These are phyloP conservation scores for Heliopora coerulea DNA, from an alignment of 92 coral and sea anemone species.

Conservation along the genomic window DNA sequence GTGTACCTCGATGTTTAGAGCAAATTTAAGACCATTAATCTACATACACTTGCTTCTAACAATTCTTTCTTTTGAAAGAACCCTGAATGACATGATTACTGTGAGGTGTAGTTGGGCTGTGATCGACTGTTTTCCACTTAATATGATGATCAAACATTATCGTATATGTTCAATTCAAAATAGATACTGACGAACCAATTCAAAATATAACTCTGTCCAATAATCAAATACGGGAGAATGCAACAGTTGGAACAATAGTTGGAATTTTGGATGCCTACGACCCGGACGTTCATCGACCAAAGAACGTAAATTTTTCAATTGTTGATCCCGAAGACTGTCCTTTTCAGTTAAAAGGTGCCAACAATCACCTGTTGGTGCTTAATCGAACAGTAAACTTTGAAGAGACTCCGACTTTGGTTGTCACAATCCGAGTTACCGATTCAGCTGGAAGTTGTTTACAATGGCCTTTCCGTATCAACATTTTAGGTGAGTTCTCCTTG, in stretches of 20 bases:
- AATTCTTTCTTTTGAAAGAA: no score
- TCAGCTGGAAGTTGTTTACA: slow-evolving; percentile 59
- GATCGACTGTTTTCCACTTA: no score
- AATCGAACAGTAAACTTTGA: slow-evolving; percentile 73
- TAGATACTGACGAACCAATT: slow-evolving; percentile 86
- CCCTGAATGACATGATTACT: no score
- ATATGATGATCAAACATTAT: no score
- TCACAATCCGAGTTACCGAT: slow-evolving; percentile 69
- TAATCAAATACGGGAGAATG: slow-evolving; percentile 64
- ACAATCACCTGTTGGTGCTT: slow-evolving; percentile 49
- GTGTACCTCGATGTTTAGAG: no score
- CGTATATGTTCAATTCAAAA: neutral
- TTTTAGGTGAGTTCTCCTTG: slow-evolving; percentile 60
- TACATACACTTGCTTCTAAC: no score
- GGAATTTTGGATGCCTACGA: slow-evolving; percentile 75
- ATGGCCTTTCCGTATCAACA: slow-evolving; percentile 56
- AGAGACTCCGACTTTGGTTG: slow-evolving; percentile 45
- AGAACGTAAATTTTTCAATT: slow-evolving; percentile 59
- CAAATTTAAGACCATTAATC: no score
- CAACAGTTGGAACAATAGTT: slow-evolving; percentile 59
- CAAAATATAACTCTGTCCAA: slow-evolving; percentile 65
- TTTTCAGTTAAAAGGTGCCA: slow-evolving; percentile 62
- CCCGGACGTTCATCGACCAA: slow-evolving; percentile 61
- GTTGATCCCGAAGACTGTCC: slow-evolving; percentile 59
- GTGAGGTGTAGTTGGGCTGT: no score